Base-by-base conservation (phyloP, 1,140 invertebrate genomes). In the Solenopsis fugax region DNA sequence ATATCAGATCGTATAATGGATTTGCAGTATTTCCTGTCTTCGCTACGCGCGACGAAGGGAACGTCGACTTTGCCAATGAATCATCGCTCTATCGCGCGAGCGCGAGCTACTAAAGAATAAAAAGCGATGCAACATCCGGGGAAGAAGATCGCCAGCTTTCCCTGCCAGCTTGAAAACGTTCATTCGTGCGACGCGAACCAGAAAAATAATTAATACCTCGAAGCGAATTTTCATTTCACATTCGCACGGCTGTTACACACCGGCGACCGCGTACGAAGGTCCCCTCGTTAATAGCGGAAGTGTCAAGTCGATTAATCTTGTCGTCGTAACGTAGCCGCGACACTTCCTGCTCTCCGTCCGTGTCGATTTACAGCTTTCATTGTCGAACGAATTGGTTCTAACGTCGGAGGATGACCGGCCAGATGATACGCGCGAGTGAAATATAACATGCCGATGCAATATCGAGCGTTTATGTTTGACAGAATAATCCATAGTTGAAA, bases 241-340 rank as follows among this genome's bases (percentile, higher is more conserved):
- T 84, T 84, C 80, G 80, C 80, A 84, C 80, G 80, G 80, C 54
- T 84, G 80, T 84, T 84, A 84, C 80, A 84, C 80, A 75, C 54
- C 37, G 50, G 56, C 69, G 69, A 60, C 41, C 80, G 48, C 73
- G 56, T 45, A 62, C 62, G 72, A 78, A 85, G 60, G 82, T 75
- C 72, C 73, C 82, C 82, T 85, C 73, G 82, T 85, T 85, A 84
- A 85, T 85, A 67, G 82, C 82, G 82, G 82, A 85, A 85, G 73
- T 64, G 62, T 86, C 85, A 81, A 81, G 64, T 86, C 76, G 85
- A 86, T 86, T 80, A 80, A 86, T 86, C 62, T 81, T 80, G 76
- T 82, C 64, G 84, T 58, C 45, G 76, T 80, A 86, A 81, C 50
- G 50, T 56, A 37, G 34, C 82, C 50, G 34, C 82, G 75, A 78